Conservation (phyloP, 2,888 invertebrate species). For the Pteria penguin region DNA sequence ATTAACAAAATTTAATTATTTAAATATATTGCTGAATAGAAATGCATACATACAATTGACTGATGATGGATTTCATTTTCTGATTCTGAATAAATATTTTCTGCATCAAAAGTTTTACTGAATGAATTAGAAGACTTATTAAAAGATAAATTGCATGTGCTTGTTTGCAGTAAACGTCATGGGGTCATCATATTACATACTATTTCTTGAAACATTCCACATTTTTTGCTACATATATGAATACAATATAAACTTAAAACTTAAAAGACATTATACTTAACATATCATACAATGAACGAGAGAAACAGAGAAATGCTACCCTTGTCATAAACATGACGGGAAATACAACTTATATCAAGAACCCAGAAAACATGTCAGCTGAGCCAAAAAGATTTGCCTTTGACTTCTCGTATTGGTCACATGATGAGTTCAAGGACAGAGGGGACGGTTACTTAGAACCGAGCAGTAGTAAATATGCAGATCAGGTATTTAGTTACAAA, state of each 20-base stretch:
- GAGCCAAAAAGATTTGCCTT: slow-evolving; percentile 73
- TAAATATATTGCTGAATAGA: too few relatives aligned
- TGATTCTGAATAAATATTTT: too few relatives aligned
- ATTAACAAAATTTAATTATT: too few relatives aligned
- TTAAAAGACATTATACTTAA: slow-evolving; percentile 51
- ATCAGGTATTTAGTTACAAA: slow-evolving; percentile 67
- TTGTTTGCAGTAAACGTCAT: too few relatives aligned
- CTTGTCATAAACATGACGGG: slow-evolving; percentile 76
- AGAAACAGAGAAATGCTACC: slow-evolving; percentile 69
- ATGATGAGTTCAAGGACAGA: slow-evolving; percentile 72
- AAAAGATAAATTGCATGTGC: too few relatives aligned
- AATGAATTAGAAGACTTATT: too few relatives aligned
- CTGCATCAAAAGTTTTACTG: too few relatives aligned
- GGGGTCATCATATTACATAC: too few relatives aligned
- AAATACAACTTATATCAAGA: slow-evolving; percentile 70
- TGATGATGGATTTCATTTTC: too few relatives aligned
- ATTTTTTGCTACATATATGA: not conserved
- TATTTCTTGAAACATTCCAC: too few relatives aligned
- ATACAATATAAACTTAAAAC: not conserved
- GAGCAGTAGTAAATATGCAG: slow-evolving; percentile 69
- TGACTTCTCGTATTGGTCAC: slow-evolving; percentile 79
- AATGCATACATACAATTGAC: too few relatives aligned
- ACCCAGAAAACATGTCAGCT: slow-evolving; percentile 69
- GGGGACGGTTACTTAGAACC: slow-evolving; percentile 73
- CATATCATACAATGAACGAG: slow-evolving; percentile 71